Percentiles rank a stretch among this genome's conserved stretches.
Evolutionary conservation across 2,888 invertebrate species (phyloP).

Genomic region (Ectemnius continuus): DNA sequence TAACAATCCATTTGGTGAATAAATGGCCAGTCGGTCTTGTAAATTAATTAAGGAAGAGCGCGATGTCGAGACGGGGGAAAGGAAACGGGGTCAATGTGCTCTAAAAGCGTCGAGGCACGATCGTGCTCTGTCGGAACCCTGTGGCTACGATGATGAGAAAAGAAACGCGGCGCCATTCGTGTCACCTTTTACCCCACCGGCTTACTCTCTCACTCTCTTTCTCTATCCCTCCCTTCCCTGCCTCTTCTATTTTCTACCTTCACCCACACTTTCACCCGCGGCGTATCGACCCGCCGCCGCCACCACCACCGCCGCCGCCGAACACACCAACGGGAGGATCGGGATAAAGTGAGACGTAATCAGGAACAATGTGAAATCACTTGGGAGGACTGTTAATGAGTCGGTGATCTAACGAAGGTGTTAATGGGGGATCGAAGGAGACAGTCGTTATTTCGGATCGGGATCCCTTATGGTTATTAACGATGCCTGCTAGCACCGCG

Average conservation of each 20-base stretch:
- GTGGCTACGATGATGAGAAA: constrained; percentile 60
- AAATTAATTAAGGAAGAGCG: constrained; percentile 9
- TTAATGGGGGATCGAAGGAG: no score
- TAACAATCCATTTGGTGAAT: background rate
- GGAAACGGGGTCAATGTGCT: constrained; percentile 52
- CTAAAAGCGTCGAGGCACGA: constrained; percentile 23
- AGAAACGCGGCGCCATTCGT: constrained; percentile 57
- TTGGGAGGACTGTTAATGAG: no score
- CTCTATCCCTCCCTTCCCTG: constrained; percentile 15
- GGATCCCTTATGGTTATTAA: background rate
- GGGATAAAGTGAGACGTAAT: no score
- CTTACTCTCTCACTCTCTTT: background rate
- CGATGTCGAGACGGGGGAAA: constrained; percentile 4
- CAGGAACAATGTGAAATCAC: no score
- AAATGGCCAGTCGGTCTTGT: background rate
- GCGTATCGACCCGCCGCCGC: constrained; percentile 7
- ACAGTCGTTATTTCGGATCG: no score
- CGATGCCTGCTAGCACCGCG: background rate
- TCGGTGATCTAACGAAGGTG: no score
- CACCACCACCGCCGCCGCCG: no score
- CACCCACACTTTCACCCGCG: constrained; percentile 9
- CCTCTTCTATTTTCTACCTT: constrained; percentile 2
- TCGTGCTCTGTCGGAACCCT: constrained; percentile 48
- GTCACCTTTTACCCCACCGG: constrained; percentile 3
- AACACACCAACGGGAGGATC: no score